phyloP scores from a whole-genome alignment of 2,888 invertebrate species.

The Hetaerina titia region DNA sequence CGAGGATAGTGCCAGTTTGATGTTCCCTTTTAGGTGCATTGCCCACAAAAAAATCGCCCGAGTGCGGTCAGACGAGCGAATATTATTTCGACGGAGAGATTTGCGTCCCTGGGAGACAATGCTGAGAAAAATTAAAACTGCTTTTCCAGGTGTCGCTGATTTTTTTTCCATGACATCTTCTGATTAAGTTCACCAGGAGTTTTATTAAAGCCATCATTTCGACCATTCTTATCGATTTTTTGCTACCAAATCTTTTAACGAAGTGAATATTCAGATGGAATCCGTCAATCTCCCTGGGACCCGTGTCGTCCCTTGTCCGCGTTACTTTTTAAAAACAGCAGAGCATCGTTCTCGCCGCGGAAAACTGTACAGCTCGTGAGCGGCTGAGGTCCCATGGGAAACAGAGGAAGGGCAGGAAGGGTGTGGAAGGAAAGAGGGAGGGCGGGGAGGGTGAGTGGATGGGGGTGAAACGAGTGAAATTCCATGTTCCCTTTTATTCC shows the following conservation, averaged over 20 bases:
- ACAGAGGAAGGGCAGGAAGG: not conserved
- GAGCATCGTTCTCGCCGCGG: constrained; percentile 54
- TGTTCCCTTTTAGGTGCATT: not conserved
- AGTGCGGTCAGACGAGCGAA: not conserved
- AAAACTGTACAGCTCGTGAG: constrained; percentile 49
- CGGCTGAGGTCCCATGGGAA: constrained; percentile 56
- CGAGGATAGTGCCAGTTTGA: constrained; percentile 12
- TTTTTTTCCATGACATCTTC: not conserved
- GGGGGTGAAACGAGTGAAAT: constrained; percentile 47
- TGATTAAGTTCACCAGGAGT: constrained; percentile 16
- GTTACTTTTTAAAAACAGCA: constrained; percentile 64
- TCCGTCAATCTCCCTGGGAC: constrained; percentile 53
- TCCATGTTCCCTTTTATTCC: constrained; percentile 61
- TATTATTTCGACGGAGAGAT: not conserved
- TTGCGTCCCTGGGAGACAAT: not conserved
- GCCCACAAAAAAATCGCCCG: not conserved
- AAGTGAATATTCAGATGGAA: constrained; percentile 58
- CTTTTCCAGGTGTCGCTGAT: not conserved
- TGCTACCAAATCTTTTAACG: not conserved
- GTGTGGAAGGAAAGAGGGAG: not conserved
- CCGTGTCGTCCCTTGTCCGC: constrained; percentile 59
- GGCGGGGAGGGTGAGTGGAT: not conserved
- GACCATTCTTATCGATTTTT: constrained; percentile 22
- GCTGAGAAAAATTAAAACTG: not conserved
- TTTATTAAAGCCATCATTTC: constrained; percentile 19